phyloP scores from a whole-genome alignment of 2,888 invertebrate genomes.

The Zhengitettix transpicula region DNA sequence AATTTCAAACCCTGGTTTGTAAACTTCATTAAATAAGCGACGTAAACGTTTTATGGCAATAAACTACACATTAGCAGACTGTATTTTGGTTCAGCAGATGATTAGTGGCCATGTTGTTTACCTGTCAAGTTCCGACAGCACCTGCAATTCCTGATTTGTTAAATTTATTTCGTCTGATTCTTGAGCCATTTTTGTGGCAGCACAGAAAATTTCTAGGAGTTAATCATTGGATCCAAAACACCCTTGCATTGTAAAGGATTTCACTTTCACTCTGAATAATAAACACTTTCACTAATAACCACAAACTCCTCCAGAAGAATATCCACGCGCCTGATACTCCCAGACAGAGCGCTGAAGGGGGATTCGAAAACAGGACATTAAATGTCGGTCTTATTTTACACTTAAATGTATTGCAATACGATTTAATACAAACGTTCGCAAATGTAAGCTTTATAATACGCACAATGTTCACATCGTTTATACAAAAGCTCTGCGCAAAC shows the following conservation, averaged over 20 bases:
- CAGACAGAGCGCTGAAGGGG: slow-evolving; percentile 7
- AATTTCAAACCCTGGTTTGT: no score
- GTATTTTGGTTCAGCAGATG: neutral
- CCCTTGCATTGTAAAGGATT: neutral
- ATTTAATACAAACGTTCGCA: no score
- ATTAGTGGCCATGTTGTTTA: slow-evolving; percentile 22
- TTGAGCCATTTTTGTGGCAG: slow-evolving; percentile 25
- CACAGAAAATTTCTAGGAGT: neutral
- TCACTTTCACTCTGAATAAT: slow-evolving; percentile 9
- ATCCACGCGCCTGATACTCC: slow-evolving; percentile 6
- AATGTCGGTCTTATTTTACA: neutral
- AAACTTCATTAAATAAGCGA: no score
- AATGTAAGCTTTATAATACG: no score
- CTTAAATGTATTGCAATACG: neutral
- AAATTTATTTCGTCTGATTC: slow-evolving; percentile 52
- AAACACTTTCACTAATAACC: slow-evolving; percentile 8
- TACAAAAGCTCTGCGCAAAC: no score
- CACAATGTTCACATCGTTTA: no score
- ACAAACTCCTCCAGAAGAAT: slow-evolving; percentile 3
- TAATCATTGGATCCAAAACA: neutral
- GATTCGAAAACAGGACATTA: neutral
- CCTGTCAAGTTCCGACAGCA: slow-evolving; percentile 79
- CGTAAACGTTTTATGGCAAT: neutral
- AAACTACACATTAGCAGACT: neutral
- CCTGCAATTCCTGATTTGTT: slow-evolving; percentile 70